Conservation (phyloP, 23 tunicate genomes). For the Styela clava region DNA sequence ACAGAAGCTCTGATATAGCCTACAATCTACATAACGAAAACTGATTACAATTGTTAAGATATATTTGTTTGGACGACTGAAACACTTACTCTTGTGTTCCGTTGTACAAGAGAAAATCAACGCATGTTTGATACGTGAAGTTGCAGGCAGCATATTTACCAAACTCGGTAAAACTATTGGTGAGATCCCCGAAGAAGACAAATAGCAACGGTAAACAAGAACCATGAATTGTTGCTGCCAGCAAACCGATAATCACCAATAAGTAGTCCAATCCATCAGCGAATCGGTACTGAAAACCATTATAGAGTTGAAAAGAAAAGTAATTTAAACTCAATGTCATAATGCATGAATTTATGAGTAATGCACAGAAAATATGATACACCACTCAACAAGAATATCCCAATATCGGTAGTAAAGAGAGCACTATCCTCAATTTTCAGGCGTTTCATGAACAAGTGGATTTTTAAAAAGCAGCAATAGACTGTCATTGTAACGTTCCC, state of each 20-base stretch:
- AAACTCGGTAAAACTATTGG: constrained; percentile 49
- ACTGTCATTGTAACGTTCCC: too few species aligned
- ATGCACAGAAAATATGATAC: background rate
- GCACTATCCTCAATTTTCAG: background rate
- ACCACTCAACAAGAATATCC: background rate
- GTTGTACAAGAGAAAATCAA: background rate
- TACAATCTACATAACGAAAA: background rate
- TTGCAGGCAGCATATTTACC: constrained; percentile 53
- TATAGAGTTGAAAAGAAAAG: background rate
- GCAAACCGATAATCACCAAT: constrained; percentile 46
- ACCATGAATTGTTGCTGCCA: constrained; percentile 55
- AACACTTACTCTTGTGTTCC: constrained; percentile 26
- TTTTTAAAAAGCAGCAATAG: too few species aligned
- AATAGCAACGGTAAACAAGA: constrained; percentile 64
- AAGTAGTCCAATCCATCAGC: constrained; percentile 19
- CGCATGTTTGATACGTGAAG: constrained; percentile 19
- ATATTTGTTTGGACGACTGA: too few species aligned
- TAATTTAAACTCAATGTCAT: too few species aligned
- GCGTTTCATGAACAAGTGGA: background rate
- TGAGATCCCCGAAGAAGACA: constrained; percentile 69
- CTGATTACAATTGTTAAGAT: background rate
- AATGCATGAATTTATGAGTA: background rate
- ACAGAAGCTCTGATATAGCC: background rate
- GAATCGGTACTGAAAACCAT: constrained; percentile 22
- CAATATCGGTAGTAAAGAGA: background rate